These are phyloP conservation scores for Oikopleura dioica DNA, from an alignment of 23 tunicate genomes.

Conservation along the genomic window DNA sequence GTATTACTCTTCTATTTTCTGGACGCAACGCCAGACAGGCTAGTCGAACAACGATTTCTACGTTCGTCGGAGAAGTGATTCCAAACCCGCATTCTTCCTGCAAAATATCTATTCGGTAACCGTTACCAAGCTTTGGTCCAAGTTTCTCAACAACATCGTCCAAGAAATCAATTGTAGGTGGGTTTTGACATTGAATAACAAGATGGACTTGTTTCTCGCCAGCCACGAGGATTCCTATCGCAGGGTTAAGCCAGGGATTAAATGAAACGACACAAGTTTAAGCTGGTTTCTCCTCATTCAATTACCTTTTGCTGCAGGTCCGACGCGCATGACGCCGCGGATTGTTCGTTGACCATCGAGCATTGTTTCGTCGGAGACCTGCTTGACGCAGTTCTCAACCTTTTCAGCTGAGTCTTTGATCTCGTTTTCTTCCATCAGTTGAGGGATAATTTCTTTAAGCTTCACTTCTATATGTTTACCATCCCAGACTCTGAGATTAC, in stretches of 20 bases:
- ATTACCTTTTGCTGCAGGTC: neutral
- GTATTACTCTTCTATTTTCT: neutral
- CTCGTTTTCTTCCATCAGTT: neutral
- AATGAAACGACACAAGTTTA: too few relatives aligned
- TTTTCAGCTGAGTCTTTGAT: neutral
- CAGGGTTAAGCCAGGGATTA: too few relatives aligned
- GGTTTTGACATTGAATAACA: neutral
- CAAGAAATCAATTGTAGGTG: neutral
- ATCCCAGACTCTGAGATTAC: neutral
- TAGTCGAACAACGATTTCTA: neutral
- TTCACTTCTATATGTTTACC: neutral
- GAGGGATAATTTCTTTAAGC: neutral
- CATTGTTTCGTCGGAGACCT: slow-evolving; percentile 9
- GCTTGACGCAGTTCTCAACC: neutral
- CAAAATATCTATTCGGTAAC: neutral
- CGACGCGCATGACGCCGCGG: neutral
- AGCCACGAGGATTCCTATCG: neutral
- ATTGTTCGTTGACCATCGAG: neutral
- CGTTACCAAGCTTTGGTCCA: neutral
- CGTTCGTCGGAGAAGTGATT: neutral
- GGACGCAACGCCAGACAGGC: neutral
- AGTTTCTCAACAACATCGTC: neutral
- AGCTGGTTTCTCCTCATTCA: too few relatives aligned
- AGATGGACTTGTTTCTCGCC: neutral
- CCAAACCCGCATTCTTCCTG: neutral